phyloP scores from a whole-genome alignment of 2,888 invertebrate genomes.

The Lasioglossum zephyrum region DNA sequence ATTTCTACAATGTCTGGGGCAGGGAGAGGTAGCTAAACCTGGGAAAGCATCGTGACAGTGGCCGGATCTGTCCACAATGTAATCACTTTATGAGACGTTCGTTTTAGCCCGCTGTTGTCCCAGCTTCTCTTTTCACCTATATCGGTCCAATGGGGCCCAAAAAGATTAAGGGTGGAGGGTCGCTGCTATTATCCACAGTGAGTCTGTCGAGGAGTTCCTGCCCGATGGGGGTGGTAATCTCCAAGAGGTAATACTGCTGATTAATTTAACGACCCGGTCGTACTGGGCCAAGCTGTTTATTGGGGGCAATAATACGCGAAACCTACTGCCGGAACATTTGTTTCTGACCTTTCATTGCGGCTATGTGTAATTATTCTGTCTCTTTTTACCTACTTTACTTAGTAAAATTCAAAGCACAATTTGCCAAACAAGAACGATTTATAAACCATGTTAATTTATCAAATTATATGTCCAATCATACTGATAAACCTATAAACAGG shows the following conservation, averaged over 20 bases:
- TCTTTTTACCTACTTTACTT: too few species aligned
- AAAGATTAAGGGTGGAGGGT: not conserved
- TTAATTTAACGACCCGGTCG: conserved; percentile 35
- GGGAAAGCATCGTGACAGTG: conserved; percentile 56
- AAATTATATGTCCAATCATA: too few species aligned
- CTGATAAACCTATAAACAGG: too few species aligned
- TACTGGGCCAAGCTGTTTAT: conserved; percentile 28
- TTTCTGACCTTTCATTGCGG: conserved; percentile 26
- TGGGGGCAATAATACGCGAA: conserved; percentile 1
- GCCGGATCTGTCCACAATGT: conserved; percentile 72
- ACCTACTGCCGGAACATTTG: not conserved
- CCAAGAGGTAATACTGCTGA: not conserved
- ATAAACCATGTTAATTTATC: too few species aligned
- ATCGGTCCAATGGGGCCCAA: not conserved
- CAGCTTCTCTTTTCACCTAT: not conserved
- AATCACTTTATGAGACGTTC: conserved; percentile 72
- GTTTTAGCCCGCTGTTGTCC: conserved; percentile 21
- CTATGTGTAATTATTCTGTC: not conserved
- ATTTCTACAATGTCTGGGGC: not conserved
- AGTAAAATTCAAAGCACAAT: too few species aligned
- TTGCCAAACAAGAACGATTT: too few species aligned
- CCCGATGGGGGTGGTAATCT: not conserved
- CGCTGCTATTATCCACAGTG: conserved; percentile 40
- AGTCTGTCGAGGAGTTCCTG: not conserved
- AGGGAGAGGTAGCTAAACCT: not conserved